These are phyloP conservation scores for Tenthredo notha DNA, from an alignment of 2,888 invertebrate species.

Conservation along the genomic window DNA sequence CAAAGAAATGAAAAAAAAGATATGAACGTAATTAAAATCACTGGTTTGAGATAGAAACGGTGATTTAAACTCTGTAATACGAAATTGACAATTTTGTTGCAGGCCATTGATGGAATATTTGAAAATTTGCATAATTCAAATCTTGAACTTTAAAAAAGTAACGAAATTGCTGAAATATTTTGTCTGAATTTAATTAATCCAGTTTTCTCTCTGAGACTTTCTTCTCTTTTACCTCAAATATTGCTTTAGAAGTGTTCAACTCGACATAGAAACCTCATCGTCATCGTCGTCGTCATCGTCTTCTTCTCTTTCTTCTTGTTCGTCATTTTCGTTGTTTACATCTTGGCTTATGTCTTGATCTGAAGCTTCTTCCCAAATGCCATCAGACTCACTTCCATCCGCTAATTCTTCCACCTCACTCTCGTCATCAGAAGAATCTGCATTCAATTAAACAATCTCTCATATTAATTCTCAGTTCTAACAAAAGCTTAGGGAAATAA, in stretches of 20 bases:
- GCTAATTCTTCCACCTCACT: conserved; percentile 71
- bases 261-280: conserved; percentile 66
- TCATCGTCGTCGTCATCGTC: conserved; percentile 22
- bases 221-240: neutral
- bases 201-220: conserved; percentile 1
- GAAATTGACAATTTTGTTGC: neutral
- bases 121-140: neutral
- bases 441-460: neutral
- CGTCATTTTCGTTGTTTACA: conserved; percentile 68
- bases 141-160: neutral
- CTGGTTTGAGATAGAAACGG: neutral
- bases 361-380: conserved; percentile 75
- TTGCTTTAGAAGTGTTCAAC: conserved; percentile 59
- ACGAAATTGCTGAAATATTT: neutral
- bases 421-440: conserved; percentile 75
- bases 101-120: neutral
- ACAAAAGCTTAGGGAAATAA: neutral
- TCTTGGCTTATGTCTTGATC: conserved; percentile 68
- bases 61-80: neutral
- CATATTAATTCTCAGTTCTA: neutral
- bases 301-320: conserved; percentile 64
- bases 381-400: conserved; percentile 73
- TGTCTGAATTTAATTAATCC: neutral
- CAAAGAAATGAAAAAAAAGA: neutral
- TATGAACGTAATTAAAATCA: neutral